Evolutionary conservation across 2,888 invertebrate species (phyloP).

Genomic region (Scaptomyza caliginosa): DNA sequence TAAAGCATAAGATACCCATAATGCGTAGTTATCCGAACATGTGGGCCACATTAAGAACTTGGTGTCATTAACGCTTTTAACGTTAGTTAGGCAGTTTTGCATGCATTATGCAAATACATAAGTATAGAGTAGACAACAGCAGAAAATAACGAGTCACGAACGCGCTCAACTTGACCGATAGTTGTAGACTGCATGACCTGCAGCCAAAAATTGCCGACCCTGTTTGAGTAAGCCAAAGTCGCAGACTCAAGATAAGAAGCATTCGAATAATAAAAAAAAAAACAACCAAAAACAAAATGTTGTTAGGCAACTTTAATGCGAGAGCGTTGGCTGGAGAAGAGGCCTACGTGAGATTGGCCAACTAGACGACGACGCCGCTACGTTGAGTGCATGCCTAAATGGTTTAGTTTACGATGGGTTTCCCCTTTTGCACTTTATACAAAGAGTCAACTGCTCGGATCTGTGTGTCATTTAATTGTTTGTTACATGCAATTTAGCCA

Average conservation of each 20-base stretch:
- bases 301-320: slow-evolving; percentile 26
- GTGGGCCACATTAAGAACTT: slow-evolving; percentile 29
- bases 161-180: slow-evolving; percentile 72
- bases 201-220: slow-evolving; percentile 36
- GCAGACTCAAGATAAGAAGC: slow-evolving; percentile 32
- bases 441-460: background rate
- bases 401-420: slow-evolving; percentile 24
- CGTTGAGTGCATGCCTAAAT: slow-evolving; percentile 18
- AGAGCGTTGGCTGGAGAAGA: slow-evolving; percentile 2
- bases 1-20: background rate
- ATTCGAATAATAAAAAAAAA: slow-evolving; percentile 1
- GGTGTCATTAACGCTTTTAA: slow-evolving; percentile 4
- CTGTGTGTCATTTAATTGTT: background rate
- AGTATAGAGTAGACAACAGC: background rate
- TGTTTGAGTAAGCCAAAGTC: slow-evolving; percentile 47
- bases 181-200: slow-evolving; percentile 60
- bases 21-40: background rate
- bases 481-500: slow-evolving; percentile 21
- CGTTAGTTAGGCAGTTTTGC: slow-evolving; percentile 39
- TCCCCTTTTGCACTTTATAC: slow-evolving; percentile 10
- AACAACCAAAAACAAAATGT: slow-evolving; percentile 14
- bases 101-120: slow-evolving; percentile 2
- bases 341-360: slow-evolving; percentile 55
- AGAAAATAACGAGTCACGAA: slow-evolving; percentile 30
- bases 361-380: slow-evolving; percentile 2